Evolutionary conservation across 2,797 vertebrate genomes (phyloP).

Genomic region (Aeoliscus strigatus): DNA sequence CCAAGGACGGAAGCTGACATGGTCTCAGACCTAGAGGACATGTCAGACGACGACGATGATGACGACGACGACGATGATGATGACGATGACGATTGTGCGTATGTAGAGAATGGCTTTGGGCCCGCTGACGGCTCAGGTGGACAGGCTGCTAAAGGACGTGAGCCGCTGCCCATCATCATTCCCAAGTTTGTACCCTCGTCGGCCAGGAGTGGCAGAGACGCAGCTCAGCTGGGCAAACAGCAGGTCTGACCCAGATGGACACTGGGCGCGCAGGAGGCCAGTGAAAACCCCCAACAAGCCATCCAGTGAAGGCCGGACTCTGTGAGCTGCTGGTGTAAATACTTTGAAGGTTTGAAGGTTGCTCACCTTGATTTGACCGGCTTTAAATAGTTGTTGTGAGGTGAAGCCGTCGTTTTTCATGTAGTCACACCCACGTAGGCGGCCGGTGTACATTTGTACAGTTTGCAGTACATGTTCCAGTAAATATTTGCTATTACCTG

Average conservation of each 20-base stretch:
- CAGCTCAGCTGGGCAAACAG: conserved; percentile 82
- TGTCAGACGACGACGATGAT: conserved; percentile 76
- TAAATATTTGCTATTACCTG: conserved; percentile 86
- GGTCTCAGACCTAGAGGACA: conserved; percentile 74
- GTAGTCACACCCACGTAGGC: conserved; percentile 83
- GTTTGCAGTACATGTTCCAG: conserved; percentile 87
- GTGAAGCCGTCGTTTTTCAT: conserved; percentile 75
- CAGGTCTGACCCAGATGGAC: conserved; percentile 73
- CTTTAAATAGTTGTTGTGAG: conserved; percentile 56
- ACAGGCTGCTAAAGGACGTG: conserved; percentile 76
- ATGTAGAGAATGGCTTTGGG: conserved; percentile 82
- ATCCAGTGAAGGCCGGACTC: conserved; percentile 52
- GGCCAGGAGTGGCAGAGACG: conserved; percentile 74
- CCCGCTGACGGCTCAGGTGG: conserved; percentile 59
- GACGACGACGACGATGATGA: conserved; percentile 32
- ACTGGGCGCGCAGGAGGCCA: conserved; percentile 20
- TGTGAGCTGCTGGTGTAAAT: conserved; percentile 40
- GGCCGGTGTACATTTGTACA: conserved; percentile 98
- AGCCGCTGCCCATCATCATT: conserved; percentile 76
- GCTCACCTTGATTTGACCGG: conserved; percentile 55
- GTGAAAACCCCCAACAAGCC: conserved; percentile 61
- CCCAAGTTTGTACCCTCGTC: conserved; percentile 84
- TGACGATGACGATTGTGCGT: conserved; percentile 65
- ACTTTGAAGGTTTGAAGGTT: conserved; percentile 33
- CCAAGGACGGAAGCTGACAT: conserved; percentile 47